Conservation (phyloP, 2,888 invertebrate species). For the Cataglyphis rosenhaueri region DNA sequence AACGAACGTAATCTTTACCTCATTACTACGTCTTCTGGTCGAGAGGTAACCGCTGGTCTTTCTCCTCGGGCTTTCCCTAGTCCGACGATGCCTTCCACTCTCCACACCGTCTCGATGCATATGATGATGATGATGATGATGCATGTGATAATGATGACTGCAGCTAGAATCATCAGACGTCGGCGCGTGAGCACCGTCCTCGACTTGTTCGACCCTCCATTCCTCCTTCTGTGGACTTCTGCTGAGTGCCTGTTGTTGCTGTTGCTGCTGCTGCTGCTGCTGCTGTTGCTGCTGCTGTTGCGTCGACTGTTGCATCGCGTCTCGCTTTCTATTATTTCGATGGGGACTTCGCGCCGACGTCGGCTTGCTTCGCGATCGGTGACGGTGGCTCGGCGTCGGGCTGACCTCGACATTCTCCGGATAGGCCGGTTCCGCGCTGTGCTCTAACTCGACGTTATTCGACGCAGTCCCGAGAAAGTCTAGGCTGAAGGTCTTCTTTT, state of each 20-base stretch:
- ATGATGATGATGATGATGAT: constrained; percentile 82
- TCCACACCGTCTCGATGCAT: constrained; percentile 76
- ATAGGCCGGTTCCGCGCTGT: constrained; percentile 65
- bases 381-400: constrained; percentile 80
- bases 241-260: constrained; percentile 84
- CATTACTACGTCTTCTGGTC: constrained; percentile 86
- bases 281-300: constrained; percentile 64
- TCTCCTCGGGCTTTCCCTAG: constrained; percentile 89
- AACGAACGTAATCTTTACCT: constrained; percentile 71
- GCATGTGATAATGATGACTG: constrained; percentile 82
- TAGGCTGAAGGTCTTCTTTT: constrained; percentile 91
- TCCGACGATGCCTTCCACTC: constrained; percentile 85
- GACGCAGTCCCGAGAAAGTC: constrained; percentile 89
- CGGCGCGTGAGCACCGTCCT: constrained; percentile 87
- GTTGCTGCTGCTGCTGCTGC: constrained; percentile 52
- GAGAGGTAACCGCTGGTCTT: constrained; percentile 87
- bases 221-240: constrained; percentile 86
- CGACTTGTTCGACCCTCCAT: constrained; percentile 86
- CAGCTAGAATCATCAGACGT: constrained; percentile 89
- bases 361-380: constrained; percentile 73
- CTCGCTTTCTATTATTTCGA: constrained; percentile 78
- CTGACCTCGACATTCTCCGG: constrained; percentile 75
- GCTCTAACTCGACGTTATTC: constrained; percentile 86
- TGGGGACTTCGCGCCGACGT: constrained; percentile 74
- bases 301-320: constrained; percentile 63